Percentiles rank a stretch among this genome's conserved stretches.
Evolutionary conservation across 1,140 invertebrate species (phyloP).

Genomic region (Eubasilissa regina): DNA sequence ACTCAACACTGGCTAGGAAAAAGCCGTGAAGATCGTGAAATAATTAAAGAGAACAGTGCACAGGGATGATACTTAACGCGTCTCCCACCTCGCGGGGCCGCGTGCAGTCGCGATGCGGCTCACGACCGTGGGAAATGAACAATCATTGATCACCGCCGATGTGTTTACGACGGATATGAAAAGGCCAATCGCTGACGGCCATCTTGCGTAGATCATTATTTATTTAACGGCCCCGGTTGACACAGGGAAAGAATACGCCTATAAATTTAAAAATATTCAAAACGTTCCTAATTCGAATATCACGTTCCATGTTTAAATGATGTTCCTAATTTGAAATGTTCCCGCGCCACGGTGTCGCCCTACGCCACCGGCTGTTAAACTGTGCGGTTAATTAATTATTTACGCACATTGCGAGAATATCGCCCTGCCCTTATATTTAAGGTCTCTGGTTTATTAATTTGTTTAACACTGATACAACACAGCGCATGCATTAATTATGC

Average conservation of each 20-base stretch:
- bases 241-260: constrained; percentile 17
- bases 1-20: no score
- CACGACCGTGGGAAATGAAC: background rate
- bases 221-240: constrained; percentile 25
- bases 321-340: constrained; percentile 53
- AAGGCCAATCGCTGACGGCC: background rate
- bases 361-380: background rate
- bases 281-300: constrained; percentile 48
- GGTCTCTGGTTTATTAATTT: background rate
- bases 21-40: no score
- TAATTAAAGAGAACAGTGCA: no score
- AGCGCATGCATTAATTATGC: no score
- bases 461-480: background rate
- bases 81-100: background rate
- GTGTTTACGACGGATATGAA: background rate
- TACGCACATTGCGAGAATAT: no score
- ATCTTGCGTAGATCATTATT: constrained; percentile 18
- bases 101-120: no score
- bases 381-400: background rate
- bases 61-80: no score
- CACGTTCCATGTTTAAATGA: constrained; percentile 48
- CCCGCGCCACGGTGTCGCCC: constrained; percentile 46
- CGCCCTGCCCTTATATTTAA: no score
- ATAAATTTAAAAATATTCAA: constrained; percentile 46
- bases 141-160: background rate